Base-by-base conservation (phyloP, 2,888 invertebrate genomes). In the Agrilus cyanescens region DNA sequence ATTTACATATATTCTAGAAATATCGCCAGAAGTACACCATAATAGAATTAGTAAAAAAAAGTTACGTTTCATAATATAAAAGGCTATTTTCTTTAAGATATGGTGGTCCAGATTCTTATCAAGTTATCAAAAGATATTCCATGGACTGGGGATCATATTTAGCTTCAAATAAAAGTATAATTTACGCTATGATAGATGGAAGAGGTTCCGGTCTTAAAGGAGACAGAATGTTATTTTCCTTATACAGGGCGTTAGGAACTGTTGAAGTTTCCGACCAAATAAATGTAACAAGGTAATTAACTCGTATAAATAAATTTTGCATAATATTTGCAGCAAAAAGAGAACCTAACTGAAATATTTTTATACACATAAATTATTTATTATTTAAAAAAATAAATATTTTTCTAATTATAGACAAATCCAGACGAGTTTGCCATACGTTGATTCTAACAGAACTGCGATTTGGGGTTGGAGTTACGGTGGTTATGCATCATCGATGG, bases 381-480 rank as follows among this genome's bases (percentile, higher is more conserved):
- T n/a, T n/a, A n/a, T n/a, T n/a, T n/a, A n/a, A n/a, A n/a, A n/a
- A n/a, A n/a, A n/a, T n/a, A 20, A 16, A 13, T 14, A 18, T 14
- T 18, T 10, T 32, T 3, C 32, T 37, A 46, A 46, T 63, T 60
- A 8, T 60, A 83, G 81, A 57, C 70, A 75, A 56, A 70, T 82
- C 4, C 83, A 85, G 53, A 62, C 78, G 38, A 72, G 70, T 39
- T 68, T 79, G 12, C 62, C 73, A 1, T 94, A 80, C 67, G 76
- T 96, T 46, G 93, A 95, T 68, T 66, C 71, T 3, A 74, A 76
- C 39, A 80, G 83, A 54, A 85, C 89, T 0, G 94, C 88, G 37
- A 93, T 97, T 57, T 96, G 94, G 94, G 97, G 97, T 41, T 96
- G 95, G 96, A 94, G 94, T 55, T 97, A 96, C 66, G 97, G 97